Conservation (phyloP, 2,888 invertebrate species). For the Phasia obesa region DNA sequence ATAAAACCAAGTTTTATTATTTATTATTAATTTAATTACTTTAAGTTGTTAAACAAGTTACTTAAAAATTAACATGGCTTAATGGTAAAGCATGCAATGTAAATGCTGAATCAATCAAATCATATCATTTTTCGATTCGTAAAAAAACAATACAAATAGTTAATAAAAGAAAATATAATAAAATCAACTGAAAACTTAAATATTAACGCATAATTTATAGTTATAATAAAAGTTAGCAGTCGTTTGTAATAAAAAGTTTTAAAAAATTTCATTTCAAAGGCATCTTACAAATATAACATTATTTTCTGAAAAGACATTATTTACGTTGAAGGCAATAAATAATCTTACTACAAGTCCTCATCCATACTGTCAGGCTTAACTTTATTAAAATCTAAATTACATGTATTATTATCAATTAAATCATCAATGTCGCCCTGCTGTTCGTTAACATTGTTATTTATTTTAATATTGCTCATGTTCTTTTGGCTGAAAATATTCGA, state of each 20-base stretch:
- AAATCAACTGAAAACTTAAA: constrained; percentile 26
- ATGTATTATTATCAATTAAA: constrained; percentile 79
- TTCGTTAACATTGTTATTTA: constrained; percentile 22
- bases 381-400: constrained; percentile 82
- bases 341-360: constrained; percentile 79
- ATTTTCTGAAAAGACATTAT: constrained; percentile 19
- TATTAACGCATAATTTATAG: constrained; percentile 16
- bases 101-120: constrained; percentile 37
- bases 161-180: constrained; percentile 31
- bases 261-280: too few species aligned
- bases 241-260: too few species aligned
- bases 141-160: constrained; percentile 31
- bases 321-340: background rate
- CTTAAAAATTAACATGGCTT: constrained; percentile 46
- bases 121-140: background rate
- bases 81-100: constrained; percentile 13
- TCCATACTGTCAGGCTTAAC: constrained; percentile 78
- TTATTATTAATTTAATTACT: background rate
- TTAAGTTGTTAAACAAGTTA: constrained; percentile 37
- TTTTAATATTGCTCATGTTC: constrained; percentile 27
- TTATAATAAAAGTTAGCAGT: too few species aligned
- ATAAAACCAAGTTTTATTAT: too few species aligned
- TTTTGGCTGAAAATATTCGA: constrained; percentile 75
- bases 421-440: constrained; percentile 72
- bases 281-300: constrained; percentile 32